phyloP scores from a whole-genome alignment of 2,113 vertebrate species.

The Channa argus region DNA sequence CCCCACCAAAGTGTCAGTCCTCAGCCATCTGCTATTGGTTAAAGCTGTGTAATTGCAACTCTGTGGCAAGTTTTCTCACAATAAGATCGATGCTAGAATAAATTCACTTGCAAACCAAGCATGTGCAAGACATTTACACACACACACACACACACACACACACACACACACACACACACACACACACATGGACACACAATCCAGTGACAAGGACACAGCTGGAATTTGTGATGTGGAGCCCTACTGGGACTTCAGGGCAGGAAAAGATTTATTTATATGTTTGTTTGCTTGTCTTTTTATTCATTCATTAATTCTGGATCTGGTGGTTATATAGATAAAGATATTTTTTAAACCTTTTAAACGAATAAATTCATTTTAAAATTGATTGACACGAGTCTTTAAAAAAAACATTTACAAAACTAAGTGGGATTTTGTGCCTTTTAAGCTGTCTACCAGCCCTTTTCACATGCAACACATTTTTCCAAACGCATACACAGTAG shows the following conservation, averaged over 20 bases:
- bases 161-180: neutral
- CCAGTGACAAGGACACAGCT: neutral
- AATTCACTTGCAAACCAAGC: conserved; percentile 22
- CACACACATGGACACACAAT: conserved; percentile 3
- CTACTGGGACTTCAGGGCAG: neutral
- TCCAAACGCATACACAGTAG: neutral
- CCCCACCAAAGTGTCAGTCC: conserved; percentile 59
- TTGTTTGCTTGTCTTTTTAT: conserved; percentile 5
- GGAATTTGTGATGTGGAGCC: neutral
- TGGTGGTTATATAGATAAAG: neutral
- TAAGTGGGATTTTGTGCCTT: neutral
- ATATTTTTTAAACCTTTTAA: neutral
- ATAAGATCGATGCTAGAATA: conserved; percentile 38
- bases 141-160: neutral
- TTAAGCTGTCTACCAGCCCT: neutral
- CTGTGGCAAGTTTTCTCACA: conserved; percentile 64
- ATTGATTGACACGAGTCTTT: neutral
- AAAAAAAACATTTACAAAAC: neutral
- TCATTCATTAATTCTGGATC: neutral
- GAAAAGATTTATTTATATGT: neutral
- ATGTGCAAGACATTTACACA: conserved; percentile 10
- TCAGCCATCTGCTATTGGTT: conserved; percentile 77
- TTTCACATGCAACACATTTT: conserved; percentile 3
- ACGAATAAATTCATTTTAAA: neutral
- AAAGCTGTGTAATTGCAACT: conserved; percentile 64